These are phyloP conservation scores for Drosophila chauvacae DNA, from an alignment of 1,140 invertebrate genomes.

Conservation along the genomic window DNA sequence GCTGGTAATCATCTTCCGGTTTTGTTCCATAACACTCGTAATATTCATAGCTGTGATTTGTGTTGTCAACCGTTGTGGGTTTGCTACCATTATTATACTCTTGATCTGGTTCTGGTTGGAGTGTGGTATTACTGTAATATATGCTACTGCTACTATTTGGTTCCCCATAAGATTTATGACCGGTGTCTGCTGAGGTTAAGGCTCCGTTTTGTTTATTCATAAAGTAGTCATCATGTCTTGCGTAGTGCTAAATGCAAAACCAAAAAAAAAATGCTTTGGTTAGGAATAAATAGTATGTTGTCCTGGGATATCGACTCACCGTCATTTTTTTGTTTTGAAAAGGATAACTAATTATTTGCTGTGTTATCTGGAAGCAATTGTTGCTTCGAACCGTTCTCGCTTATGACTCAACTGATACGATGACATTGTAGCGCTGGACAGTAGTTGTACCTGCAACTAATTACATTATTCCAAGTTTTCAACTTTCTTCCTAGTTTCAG, in stretches of 20 bases:
- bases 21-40: conserved; percentile 24
- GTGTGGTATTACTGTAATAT: conserved; percentile 39
- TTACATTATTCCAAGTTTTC: background rate
- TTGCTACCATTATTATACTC: conserved; percentile 14
- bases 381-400: conserved; percentile 14
- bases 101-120: conserved; percentile 19
- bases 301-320: conserved; percentile 28
- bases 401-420: conserved; percentile 3
- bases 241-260: conserved; percentile 73
- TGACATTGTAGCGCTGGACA: conserved; percentile 34
- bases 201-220: conserved; percentile 89
- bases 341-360: conserved; percentile 13
- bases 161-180: conserved; percentile 87
- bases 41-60: conserved; percentile 30
- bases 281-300: background rate
- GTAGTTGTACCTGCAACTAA: conserved; percentile 13
- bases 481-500: background rate
- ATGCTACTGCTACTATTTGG: conserved; percentile 23
- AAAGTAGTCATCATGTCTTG: conserved; percentile 84
- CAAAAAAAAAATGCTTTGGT: conserved; percentile 15
- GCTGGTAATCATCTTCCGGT: conserved; percentile 4
- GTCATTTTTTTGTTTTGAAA: conserved; percentile 59
- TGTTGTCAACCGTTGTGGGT: conserved; percentile 17
- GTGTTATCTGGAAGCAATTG: conserved; percentile 17
- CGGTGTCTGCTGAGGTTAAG: conserved; percentile 93